Conservation (phyloP, 2,113 vertebrate genomes). For the Scalopus aquaticus region DNA sequence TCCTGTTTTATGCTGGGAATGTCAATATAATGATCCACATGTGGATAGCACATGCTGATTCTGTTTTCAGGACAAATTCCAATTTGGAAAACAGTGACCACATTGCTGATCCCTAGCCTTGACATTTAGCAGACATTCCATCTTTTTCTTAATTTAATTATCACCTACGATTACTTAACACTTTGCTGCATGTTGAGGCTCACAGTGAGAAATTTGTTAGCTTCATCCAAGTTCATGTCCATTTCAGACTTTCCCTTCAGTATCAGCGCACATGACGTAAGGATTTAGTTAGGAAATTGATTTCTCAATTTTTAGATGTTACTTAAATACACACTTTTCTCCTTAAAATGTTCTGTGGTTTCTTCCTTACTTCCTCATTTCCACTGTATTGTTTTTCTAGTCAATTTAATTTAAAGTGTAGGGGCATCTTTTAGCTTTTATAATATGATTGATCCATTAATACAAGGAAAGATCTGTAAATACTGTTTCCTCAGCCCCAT, state of each 20-base stretch:
- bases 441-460: constrained; percentile 17
- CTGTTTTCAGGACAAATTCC: background rate
- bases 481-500: background rate
- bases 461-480: constrained; percentile 51
- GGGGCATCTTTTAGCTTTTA: constrained; percentile 48
- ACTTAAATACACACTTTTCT: background rate
- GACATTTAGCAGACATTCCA: background rate
- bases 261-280: background rate
- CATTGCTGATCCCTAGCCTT: background rate
- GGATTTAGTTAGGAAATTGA: background rate
- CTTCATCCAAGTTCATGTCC: background rate
- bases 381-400: background rate
- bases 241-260: background rate
- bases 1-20: background rate
- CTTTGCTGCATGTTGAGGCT: background rate
- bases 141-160: background rate
- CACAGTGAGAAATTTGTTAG: background rate
- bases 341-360: background rate
- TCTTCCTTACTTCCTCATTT: constrained; percentile 23
- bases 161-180: background rate
- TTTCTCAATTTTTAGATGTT: constrained; percentile 42
- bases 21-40: background rate
- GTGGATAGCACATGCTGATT: background rate
- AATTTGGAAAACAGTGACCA: background rate
- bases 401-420: constrained; percentile 43